Evolutionary conservation across 2,888 invertebrate species (phyloP), one percentile per base, ranked within the genome.

Genomic region (Agriopis marginaria): DNA sequence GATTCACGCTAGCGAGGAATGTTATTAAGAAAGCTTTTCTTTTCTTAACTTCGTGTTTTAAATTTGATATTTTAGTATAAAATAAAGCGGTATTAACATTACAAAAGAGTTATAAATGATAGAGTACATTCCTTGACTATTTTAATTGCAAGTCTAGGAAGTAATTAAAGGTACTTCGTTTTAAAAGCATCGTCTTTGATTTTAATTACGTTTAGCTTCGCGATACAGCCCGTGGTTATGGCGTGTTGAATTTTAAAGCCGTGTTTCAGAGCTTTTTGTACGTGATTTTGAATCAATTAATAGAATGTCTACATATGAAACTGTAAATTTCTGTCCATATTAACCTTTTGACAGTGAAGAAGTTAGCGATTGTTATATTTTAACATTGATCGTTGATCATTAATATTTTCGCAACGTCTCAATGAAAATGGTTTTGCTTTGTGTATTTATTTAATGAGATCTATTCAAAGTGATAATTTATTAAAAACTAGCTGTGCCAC

Each of bases 151-250:
- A 63, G 68, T 64, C 70, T 67, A 66, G 65, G 66, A 59, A 68
- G 68, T 70, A 73, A 75, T 77, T 77, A 76, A 71, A 70, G 70
- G 72, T 77, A 73, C 70, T 78, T 66, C 65, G 67, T 45, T 75
- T 69, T 67, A 74, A 77, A 75, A 75, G 70, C 76, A 61, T 66
- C 68, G 60, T 75, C 73, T 75, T 70, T 76, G 66, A 78, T 78
- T 83, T 79, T 80, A 81, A 82, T 82, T 82, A 79, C 77, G 67
- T 67, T 75, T 74, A 76, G 80, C 80, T 83, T 68, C 65, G 63
- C 61, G 77, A 77, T 49, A 77, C 76, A 77, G 60, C 14, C 44
- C 23, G 78, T 80, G 73, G 78, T 77, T 77, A 75, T 74, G 69
- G 77, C 78, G 73, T 76, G 78, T 82, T 86, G 82, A 85, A 84